Evolutionary conservation across 2,113 vertebrate species (phyloP).

Genomic region (Phrynosoma platyrhinos): DNA sequence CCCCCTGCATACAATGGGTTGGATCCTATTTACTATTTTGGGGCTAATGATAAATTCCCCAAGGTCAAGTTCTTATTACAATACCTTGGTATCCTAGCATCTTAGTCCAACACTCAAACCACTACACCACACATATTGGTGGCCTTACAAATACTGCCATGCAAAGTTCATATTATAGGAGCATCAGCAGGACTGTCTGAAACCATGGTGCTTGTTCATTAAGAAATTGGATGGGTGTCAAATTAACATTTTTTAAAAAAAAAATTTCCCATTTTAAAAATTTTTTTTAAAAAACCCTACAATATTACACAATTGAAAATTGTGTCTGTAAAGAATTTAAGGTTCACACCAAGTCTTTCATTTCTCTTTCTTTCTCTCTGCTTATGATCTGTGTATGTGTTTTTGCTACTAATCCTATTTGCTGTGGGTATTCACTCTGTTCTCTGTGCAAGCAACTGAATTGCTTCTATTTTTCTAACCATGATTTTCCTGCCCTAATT

Average conservation of each 20-base stretch:
- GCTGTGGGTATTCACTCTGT: neutral
- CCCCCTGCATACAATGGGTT: too few relatives aligned
- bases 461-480: conserved; percentile 6
- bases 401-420: conserved; percentile 39
- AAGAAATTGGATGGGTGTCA: neutral
- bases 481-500: conserved; percentile 64
- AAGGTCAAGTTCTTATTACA: too few relatives aligned
- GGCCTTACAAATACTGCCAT: neutral
- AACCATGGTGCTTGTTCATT: neutral
- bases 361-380: neutral
- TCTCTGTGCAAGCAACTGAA: conserved; percentile 28
- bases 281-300: neutral
- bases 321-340: neutral
- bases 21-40: too few relatives aligned
- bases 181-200: neutral
- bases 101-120: neutral
- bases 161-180: neutral
- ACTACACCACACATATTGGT: neutral
- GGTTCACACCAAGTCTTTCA: conserved; percentile 36
- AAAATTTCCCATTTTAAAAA: too few relatives aligned
- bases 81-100: neutral
- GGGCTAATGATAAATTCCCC: too few relatives aligned
- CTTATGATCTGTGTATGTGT: conserved; percentile 16
- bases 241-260: neutral
- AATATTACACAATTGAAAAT: neutral